A percentile compares a stretch with the other conserved stretches of the same genome.
Conservation (phyloP, 2,113 vertebrate genomes). For the Crocuta crocuta region DNA sequence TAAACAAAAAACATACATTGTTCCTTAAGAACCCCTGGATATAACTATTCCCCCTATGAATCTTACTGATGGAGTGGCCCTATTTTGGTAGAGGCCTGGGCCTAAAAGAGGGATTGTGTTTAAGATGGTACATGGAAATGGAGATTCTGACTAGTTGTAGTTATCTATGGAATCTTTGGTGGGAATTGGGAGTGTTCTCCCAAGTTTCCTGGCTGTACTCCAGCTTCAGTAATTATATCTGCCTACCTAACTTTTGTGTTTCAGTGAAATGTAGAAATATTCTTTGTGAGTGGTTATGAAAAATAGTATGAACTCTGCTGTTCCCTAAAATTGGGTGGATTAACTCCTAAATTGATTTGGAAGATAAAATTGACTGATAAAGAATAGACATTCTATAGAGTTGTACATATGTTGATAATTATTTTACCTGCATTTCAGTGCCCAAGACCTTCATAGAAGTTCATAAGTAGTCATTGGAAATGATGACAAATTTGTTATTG, state of each 20-base stretch:
- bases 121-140: slow-evolving; percentile 45
- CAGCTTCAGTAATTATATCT: slow-evolving; percentile 65
- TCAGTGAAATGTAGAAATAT: slow-evolving; percentile 51
- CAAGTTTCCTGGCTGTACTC: slow-evolving; percentile 47
- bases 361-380: slow-evolving; percentile 35
- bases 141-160: slow-evolving; percentile 40
- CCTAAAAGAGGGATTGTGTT: slow-evolving; percentile 16
- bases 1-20: neutral
- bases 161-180: slow-evolving; percentile 56
- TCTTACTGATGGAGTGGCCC: neutral
- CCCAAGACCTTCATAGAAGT: slow-evolving; percentile 3
- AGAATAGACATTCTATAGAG: neutral
- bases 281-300: slow-evolving; percentile 1
- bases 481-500: neutral
- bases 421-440: slow-evolving; percentile 28
- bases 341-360: slow-evolving; percentile 37
- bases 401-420: neutral
- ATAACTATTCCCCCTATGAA: neutral
- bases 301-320: slow-evolving; percentile 54
- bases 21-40: slow-evolving; percentile 32
- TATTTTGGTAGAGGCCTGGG: neutral
- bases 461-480: slow-evolving; percentile 13
- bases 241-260: slow-evolving; percentile 57
- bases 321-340: neutral
- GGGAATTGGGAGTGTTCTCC: slow-evolving; percentile 59